phyloP scores from a whole-genome alignment of 1,140 invertebrate species.

The Hetaerina americana region DNA sequence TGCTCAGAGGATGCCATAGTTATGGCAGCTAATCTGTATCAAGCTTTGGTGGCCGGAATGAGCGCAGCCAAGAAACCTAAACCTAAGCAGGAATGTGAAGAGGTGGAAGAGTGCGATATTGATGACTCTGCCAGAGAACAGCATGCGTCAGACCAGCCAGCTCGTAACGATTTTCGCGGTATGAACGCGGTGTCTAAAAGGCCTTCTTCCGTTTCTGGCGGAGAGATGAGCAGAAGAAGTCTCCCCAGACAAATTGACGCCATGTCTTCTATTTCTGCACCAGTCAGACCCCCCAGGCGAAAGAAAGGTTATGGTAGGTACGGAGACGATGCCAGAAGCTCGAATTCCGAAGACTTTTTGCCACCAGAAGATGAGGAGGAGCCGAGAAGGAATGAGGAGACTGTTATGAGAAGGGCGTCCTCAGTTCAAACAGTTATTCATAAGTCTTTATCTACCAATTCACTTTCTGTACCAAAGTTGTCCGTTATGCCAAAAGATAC shows the following conservation, averaged over 20 bases:
- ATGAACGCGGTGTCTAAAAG: neutral
- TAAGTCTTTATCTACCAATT: too few relatives aligned
- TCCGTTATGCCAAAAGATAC: neutral
- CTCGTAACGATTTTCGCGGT: too few relatives aligned
- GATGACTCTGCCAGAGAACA: conserved; percentile 2
- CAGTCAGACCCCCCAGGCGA: conserved; percentile 28
- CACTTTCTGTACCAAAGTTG: too few relatives aligned
- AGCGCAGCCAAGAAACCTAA: conserved; percentile 31
- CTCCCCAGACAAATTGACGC: neutral
- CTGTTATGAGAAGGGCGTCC: neutral
- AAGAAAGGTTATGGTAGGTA: conserved; percentile 25
- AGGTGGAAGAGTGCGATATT: conserved; percentile 2
- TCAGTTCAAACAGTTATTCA: neutral
- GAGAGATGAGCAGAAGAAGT: neutral
- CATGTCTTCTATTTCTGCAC: conserved; percentile 15
- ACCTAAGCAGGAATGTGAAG: conserved; percentile 27
- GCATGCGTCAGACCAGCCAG: neutral
- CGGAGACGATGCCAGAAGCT: neutral
- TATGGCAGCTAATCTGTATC: conserved; percentile 77
- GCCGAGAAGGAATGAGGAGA: neutral
- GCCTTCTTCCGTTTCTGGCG: too few relatives aligned
- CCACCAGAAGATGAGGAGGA: neutral
- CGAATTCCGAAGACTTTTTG: neutral
- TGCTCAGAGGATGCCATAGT: conserved; percentile 72
- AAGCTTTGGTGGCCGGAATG: conserved; percentile 69